Base-by-base conservation (phyloP, 2,113 vertebrate genomes). In the Barbus barbus region DNA sequence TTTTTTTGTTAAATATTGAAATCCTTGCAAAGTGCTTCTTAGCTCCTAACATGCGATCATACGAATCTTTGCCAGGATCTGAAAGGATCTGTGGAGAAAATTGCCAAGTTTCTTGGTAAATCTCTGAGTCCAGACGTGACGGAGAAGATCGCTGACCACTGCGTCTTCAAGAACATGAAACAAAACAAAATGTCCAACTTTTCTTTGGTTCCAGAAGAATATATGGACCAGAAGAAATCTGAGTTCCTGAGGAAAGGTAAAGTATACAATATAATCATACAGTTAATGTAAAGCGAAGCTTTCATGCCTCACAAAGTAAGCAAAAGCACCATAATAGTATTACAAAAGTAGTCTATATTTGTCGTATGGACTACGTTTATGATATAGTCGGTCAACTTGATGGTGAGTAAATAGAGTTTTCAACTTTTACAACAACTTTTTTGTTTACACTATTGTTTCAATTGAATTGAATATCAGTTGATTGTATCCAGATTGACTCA, bases 131-230 rank as follows among this genome's bases (percentile, higher is more conserved):
- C 74, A 0, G 91, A 92, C 5, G 84, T 89, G 53, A 85, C 78
- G 0, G 89, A 89, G 71, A 89, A 85, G 77, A 94, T 95, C 53
- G 85, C 90, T 1, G 85, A 92, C 1, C 86, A 84, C 2, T 92
- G 91, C 85, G 77, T 88, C 61, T 94, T 94, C 81, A 87, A 90
- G 82, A 94, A 92, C 89, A 94, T 94, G 94, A 94, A 93, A 78
- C 84, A 92, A 63, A 94, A 95, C 89, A 88, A 86, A 20, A 93
- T 93, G 93, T 94, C 94, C 24, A 94, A 94, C 88, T 93, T 92
- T 80, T 93, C 93, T 5, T 1, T 81, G 16, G 92, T 93, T 28
- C 89, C 91, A n/a, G 20, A 1, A 1, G 86, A 91, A 26, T 48
- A 90, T 41, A 92, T 93, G 90, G 83, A 95, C 86, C 90, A 88